These are phyloP conservation scores for Brienomyrus longianalis DNA, from an alignment of 2,113 vertebrate species.

Conservation along the genomic window DNA sequence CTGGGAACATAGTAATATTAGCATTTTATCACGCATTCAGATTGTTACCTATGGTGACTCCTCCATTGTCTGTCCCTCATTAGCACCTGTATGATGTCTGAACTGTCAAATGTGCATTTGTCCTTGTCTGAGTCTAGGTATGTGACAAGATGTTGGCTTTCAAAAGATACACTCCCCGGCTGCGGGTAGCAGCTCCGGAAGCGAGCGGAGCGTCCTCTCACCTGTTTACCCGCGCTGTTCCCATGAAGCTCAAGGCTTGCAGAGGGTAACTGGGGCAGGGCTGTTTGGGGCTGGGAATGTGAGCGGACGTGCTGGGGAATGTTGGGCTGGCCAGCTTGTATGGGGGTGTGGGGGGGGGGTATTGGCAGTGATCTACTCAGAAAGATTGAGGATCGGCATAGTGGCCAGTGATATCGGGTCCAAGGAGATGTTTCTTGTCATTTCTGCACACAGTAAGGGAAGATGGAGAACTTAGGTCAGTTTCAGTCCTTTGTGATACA, in stretches of 20 bases:
- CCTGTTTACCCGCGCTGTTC: conserved; percentile 57
- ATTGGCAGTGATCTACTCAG: conserved; percentile 13
- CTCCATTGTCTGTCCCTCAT: conserved; percentile 17
- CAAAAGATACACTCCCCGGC: background rate
- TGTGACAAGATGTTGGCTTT: background rate
- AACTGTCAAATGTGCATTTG: background rate
- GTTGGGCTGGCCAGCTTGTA: background rate
- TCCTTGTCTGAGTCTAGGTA: background rate
- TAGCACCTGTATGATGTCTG: background rate
- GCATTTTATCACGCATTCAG: background rate
- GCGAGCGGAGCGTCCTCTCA: conserved; percentile 21
- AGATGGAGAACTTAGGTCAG: background rate
- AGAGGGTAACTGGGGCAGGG: background rate
- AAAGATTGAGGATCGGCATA: conserved; percentile 39
- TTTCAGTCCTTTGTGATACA: background rate
- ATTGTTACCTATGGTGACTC: conserved; percentile 35
- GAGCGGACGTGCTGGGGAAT: background rate
- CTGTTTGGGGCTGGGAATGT: background rate
- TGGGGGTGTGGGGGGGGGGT: background rate
- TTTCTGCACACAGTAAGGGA: conserved; percentile 14
- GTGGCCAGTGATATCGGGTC: background rate
- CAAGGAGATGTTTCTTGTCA: background rate
- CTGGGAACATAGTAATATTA: background rate
- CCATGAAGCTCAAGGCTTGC: conserved; percentile 42
- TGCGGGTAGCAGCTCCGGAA: background rate